A percentile compares a stretch with the other conserved stretches of the same genome.
Conservation (phyloP, 1,140 invertebrate genomes). For the Megathymus violae region DNA sequence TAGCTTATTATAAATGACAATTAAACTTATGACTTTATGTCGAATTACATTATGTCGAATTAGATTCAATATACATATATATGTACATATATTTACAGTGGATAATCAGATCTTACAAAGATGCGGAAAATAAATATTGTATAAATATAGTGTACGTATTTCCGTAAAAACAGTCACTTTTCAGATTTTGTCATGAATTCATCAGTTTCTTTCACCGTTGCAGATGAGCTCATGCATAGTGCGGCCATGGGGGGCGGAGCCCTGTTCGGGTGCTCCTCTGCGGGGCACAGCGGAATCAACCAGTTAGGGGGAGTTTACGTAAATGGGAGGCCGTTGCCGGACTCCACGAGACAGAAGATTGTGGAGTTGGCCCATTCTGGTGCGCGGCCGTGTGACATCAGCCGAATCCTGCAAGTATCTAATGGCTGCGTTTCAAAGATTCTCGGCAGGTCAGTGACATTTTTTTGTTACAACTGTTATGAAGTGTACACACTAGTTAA, state of each 20-base stretch:
- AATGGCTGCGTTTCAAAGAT: conserved; percentile 98
- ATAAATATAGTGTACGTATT: neutral
- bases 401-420: conserved; percentile 97
- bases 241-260: conserved; percentile 83
- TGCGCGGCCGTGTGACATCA: conserved; percentile 98
- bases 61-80: no score
- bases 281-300: conserved; percentile 98
- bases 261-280: conserved; percentile 90
- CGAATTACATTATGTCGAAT: no score
- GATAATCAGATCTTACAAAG: no score
- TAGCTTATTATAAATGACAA: no score
- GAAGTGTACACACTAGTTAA: no score
- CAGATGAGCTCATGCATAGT: conserved; percentile 83
- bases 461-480: no score
- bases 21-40: no score
- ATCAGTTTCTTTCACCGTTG: conserved; percentile 27
- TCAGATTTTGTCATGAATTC: neutral
- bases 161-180: neutral
- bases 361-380: conserved; percentile 98
- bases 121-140: no score
- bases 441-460: conserved; percentile 91
- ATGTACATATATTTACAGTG: no score
- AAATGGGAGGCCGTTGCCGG: conserved; percentile 97
- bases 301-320: conserved; percentile 99
- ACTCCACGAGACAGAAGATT: conserved; percentile 98